These are phyloP conservation scores for Corythoichthys intestinalis DNA, from an alignment of 2,113 vertebrate genomes.

Conservation along the genomic window DNA sequence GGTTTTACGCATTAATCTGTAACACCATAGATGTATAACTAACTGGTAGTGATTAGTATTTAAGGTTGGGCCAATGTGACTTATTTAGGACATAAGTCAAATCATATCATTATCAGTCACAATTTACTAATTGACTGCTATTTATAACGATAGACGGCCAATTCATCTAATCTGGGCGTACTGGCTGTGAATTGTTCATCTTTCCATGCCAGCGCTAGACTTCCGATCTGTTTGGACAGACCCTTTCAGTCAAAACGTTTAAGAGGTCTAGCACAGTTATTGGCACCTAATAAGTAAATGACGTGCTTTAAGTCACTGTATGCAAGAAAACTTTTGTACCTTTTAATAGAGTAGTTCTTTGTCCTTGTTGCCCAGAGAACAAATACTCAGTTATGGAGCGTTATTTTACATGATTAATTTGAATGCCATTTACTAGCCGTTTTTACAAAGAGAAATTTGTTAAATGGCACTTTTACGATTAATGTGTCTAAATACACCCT, in stretches of 20 bases:
- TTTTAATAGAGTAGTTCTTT: not conserved
- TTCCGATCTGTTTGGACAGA: too few relatives aligned
- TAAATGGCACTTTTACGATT: not conserved
- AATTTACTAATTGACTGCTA: too few relatives aligned
- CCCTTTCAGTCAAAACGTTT: too few relatives aligned
- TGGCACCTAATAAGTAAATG: too few relatives aligned
- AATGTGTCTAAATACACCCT: not conserved
- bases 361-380: not conserved
- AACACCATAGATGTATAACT: not conserved
- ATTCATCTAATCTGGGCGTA: too few relatives aligned
- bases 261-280: too few relatives aligned
- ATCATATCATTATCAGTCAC: not conserved
- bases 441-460: not conserved
- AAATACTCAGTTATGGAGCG: not conserved
- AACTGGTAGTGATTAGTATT: not conserved
- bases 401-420: not conserved
- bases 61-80: not conserved
- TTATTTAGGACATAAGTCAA: not conserved
- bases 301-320: not conserved
- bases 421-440: not conserved
- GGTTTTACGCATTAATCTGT: not conserved
- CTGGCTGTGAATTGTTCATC: too few relatives aligned
- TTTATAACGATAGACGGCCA: too few relatives aligned
- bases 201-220: too few relatives aligned
- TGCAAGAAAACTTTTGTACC: not conserved